Conservation (phyloP, 2,888 invertebrate species). For the Dromius quadrimaculatus region DNA sequence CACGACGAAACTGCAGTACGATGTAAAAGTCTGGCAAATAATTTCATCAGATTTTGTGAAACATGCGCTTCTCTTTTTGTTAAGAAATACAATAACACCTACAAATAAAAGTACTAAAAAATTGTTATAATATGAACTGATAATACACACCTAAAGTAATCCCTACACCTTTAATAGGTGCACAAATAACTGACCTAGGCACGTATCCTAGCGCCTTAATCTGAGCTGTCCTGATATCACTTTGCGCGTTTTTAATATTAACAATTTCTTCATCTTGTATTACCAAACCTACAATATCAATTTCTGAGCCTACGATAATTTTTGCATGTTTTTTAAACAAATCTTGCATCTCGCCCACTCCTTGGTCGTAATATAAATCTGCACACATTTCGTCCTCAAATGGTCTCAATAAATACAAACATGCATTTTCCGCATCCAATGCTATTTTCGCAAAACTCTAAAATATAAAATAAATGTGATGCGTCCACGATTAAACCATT, state of each 20-base stretch:
- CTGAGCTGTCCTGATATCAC: slow-evolving; percentile 63
- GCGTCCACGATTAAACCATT: no score
- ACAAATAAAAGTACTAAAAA: slow-evolving; percentile 26
- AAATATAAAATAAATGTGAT: not conserved
- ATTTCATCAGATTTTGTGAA: slow-evolving; percentile 70
- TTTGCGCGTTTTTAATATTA: slow-evolving; percentile 71
- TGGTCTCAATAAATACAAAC: slow-evolving; percentile 71
- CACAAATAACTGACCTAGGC: slow-evolving; percentile 70
- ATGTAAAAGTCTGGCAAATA: slow-evolving; percentile 70
- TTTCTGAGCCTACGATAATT: slow-evolving; percentile 68
- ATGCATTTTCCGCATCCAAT: slow-evolving; percentile 71
- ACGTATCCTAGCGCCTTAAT: slow-evolving; percentile 70
- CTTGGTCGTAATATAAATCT: slow-evolving; percentile 72
- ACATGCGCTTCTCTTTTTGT: slow-evolving; percentile 68
- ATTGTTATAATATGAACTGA: not conserved
- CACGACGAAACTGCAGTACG: slow-evolving; percentile 71
- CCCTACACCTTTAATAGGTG: slow-evolving; percentile 69
- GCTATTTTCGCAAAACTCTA: slow-evolving; percentile 72
- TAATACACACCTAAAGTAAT: slow-evolving; percentile 68
- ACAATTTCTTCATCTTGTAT: slow-evolving; percentile 67
- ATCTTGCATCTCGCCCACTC: slow-evolving; percentile 63
- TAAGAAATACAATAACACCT: slow-evolving; percentile 73
- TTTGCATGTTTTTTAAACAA: slow-evolving; percentile 70
- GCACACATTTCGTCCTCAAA: slow-evolving; percentile 67
- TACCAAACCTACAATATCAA: slow-evolving; percentile 70